phyloP scores from a whole-genome alignment of 2,888 invertebrate genomes.

The Antheraea assamensis region DNA sequence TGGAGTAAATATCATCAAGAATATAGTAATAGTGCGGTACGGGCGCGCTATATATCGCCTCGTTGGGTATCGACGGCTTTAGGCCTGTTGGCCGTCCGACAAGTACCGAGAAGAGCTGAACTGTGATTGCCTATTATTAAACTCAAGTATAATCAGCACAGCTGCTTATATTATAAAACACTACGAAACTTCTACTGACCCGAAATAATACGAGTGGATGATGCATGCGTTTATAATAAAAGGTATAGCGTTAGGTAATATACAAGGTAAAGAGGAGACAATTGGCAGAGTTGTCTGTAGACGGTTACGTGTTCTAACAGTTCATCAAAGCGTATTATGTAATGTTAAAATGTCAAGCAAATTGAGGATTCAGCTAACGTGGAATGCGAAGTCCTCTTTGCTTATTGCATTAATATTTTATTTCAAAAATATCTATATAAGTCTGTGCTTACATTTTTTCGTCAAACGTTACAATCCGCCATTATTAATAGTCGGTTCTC shows the following conservation, averaged over 20 bases:
- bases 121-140: too few species aligned
- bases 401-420: neutral
- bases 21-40: too few species aligned
- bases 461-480: too few species aligned
- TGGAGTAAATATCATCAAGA: too few species aligned
- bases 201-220: neutral
- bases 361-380: neutral
- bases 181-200: neutral
- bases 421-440: too few species aligned
- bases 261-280: constrained; percentile 8
- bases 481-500: too few species aligned
- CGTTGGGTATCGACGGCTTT: too few species aligned
- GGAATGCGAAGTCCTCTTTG: neutral
- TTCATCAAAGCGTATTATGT: constrained; percentile 12
- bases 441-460: neutral
- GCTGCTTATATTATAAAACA: neutral
- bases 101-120: too few species aligned
- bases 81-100: too few species aligned
- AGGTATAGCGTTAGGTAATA: constrained; percentile 13
- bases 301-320: constrained; percentile 11
- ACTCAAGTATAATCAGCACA: neutral
- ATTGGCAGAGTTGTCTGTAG: constrained; percentile 10
- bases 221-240: constrained; percentile 5
- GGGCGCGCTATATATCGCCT: too few species aligned
- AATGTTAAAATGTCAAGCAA: constrained; percentile 1